Evolutionary conservation across 1,140 invertebrate genomes (phyloP).

Genomic region (Protaetia brevitarsis): DNA sequence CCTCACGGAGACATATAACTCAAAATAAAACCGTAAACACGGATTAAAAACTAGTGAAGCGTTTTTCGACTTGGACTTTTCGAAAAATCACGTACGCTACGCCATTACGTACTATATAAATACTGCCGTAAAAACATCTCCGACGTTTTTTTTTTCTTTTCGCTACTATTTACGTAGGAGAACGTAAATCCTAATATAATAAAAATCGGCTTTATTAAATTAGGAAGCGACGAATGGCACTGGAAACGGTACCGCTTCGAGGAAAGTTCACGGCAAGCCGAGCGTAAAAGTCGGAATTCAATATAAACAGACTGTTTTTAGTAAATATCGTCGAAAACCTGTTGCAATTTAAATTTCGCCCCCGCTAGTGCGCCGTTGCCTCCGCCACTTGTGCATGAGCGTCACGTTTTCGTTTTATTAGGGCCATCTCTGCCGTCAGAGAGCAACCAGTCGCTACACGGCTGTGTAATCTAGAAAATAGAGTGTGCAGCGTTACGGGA

Average conservation of each 20-base stretch:
- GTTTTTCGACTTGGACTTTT: no score
- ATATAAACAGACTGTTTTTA: constrained; percentile 22
- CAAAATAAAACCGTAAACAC: not conserved
- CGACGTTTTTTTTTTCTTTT: no score
- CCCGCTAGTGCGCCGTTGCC: constrained; percentile 18
- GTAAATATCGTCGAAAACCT: constrained; percentile 21
- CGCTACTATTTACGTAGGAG: no score
- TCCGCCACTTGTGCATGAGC: constrained; percentile 36
- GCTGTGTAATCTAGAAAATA: constrained; percentile 39
- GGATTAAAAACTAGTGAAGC: no score
- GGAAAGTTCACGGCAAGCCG: not conserved
- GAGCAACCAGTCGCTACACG: constrained; percentile 37
- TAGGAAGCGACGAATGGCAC: not conserved
- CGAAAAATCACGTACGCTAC: no score
- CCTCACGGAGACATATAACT: not conserved
- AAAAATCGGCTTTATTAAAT: constrained; percentile 16
- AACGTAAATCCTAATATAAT: not conserved
- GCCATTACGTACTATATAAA: no score
- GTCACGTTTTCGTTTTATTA: constrained; percentile 44
- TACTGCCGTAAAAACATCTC: no score
- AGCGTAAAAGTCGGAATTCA: constrained; percentile 22
- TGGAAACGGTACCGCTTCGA: not conserved
- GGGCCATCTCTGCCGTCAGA: constrained; percentile 40
- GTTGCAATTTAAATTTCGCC: constrained; percentile 21
- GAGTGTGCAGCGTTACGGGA: constrained; percentile 32